phyloP scores from a whole-genome alignment of 2,888 invertebrate species.

The Stegana nigrithorax region DNA sequence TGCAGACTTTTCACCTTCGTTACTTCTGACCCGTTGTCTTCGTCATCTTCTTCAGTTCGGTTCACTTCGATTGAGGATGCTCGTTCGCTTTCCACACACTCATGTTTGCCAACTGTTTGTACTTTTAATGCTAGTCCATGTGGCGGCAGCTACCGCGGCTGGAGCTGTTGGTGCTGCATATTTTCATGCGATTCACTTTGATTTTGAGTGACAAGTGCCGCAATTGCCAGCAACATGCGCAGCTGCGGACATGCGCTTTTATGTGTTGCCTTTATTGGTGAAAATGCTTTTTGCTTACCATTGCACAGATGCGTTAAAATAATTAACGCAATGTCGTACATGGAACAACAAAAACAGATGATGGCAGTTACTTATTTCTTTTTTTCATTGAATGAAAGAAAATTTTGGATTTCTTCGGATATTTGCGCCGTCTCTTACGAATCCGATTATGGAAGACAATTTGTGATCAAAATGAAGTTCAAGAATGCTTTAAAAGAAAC shows the following conservation, averaged over 20 bases:
- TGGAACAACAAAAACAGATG: too few species aligned
- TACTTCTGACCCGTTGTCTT: too few species aligned
- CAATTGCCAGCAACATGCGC: slow-evolving; percentile 56
- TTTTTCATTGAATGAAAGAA: too few species aligned
- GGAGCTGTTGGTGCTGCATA: slow-evolving; percentile 38
- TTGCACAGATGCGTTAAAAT: background rate
- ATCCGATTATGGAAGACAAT: too few species aligned
- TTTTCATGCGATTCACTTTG: slow-evolving; percentile 49
- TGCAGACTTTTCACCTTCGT: background rate
- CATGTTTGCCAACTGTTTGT: background rate
- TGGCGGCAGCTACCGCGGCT: slow-evolving; percentile 41
- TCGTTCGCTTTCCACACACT: background rate
- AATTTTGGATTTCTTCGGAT: too few species aligned
- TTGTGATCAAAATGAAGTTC: too few species aligned
- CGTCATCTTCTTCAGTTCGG: background rate
- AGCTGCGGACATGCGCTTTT: slow-evolving; percentile 62
- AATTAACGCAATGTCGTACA: background rate
- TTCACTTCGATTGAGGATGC: too few species aligned
- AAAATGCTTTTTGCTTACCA: slow-evolving; percentile 37
- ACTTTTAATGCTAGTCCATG: background rate
- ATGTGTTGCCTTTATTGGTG: slow-evolving; percentile 57
- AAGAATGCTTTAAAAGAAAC: too few species aligned
- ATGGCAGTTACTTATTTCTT: too few species aligned
- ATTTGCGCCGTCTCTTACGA: too few species aligned
- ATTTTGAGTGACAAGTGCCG: slow-evolving; percentile 66